phyloP scores from a whole-genome alignment of 2,888 invertebrate species.

The Volucella bombylans region DNA sequence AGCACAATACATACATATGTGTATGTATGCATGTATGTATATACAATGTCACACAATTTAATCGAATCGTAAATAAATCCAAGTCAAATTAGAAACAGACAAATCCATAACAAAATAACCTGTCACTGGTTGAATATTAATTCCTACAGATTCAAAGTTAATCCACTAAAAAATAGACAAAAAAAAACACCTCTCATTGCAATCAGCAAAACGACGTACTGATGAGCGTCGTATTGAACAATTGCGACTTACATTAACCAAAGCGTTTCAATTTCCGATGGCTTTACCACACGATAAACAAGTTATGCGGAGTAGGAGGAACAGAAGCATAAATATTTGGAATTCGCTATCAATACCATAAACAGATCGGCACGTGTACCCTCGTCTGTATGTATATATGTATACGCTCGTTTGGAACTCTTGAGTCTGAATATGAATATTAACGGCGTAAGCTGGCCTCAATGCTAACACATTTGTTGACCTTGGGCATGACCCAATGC shows the following conservation, averaged over 20 bases:
- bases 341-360: neutral
- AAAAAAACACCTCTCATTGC: too few species aligned
- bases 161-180: too few species aligned
- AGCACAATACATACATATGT: too few species aligned
- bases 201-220: too few species aligned
- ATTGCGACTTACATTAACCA: constrained; percentile 9
- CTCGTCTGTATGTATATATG: neutral
- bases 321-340: neutral
- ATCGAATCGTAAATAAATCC: too few species aligned
- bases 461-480: neutral
- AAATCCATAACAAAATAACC: too few species aligned
- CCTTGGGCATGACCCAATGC: constrained; percentile 33
- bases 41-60: too few species aligned
- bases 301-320: neutral
- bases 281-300: neutral
- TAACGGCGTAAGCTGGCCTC: constrained; percentile 2
- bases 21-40: too few species aligned
- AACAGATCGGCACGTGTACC: constrained; percentile 6
- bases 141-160: too few species aligned
- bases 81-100: too few species aligned
- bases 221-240: neutral
- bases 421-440: neutral
- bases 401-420: neutral
- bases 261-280: constrained; percentile 11
- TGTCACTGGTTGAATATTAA: too few species aligned